Conservation (phyloP, 2,797 vertebrate species). For the Fratercula arctica region DNA sequence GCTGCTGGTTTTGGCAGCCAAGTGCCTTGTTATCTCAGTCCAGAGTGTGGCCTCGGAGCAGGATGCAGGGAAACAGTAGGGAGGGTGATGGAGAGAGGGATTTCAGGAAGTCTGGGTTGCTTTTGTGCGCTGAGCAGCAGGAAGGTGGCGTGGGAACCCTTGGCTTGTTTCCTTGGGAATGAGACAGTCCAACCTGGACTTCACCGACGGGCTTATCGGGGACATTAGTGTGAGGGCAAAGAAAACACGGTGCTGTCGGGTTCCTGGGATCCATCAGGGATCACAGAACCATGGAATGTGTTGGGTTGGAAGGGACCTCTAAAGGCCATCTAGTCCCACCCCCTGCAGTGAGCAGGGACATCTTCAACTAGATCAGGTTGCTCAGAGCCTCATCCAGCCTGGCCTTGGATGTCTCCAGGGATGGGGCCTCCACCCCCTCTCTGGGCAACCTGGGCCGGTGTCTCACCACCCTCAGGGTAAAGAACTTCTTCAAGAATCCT, state of each 20-base stretch:
- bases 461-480: no score
- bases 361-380: no score
- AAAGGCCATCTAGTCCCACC: no score
- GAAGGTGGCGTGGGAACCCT: slow-evolving; percentile 47
- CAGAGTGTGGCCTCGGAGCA: slow-evolving; percentile 1
- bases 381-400: no score
- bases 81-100: slow-evolving; percentile 9
- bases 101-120: slow-evolving; percentile 28
- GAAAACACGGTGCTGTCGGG: background rate
- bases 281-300: no score
- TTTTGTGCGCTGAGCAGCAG: background rate
- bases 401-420: no score
- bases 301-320: no score
- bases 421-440: no score
- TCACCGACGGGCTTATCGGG: background rate
- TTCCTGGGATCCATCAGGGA: background rate
- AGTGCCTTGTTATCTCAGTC: background rate
- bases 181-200: background rate
- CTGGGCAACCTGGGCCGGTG: no score
- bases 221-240: background rate
- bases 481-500: background rate
- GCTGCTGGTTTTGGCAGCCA: slow-evolving; percentile 37
- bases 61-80: slow-evolving; percentile 8
- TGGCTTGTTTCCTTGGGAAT: slow-evolving; percentile 33
- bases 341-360: no score